Evolutionary conservation across 2,888 invertebrate species (phyloP), one percentile per base, ranked within the genome.

Genomic region (Drosophila paranaensis): DNA sequence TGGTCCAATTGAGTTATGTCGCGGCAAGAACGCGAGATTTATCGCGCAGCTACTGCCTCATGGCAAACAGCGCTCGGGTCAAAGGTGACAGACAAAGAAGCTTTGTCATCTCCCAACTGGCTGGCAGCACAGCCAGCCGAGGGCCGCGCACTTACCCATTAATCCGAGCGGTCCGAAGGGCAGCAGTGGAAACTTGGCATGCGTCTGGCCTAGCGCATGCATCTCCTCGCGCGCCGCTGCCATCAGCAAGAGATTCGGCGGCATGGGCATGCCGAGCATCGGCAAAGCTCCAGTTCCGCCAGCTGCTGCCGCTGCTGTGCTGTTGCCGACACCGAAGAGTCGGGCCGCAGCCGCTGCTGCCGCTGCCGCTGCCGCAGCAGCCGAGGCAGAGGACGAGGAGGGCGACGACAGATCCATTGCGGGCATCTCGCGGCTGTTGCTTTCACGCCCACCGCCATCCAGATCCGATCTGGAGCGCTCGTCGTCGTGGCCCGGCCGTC

Each of bases 81-180:
- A 92, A 90, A 92, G 92, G 89, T 92, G 87, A 90, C 90, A 92
- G 91, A 92, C 92, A 90, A 87, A 90, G 90, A 78, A 82, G 73
- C 91, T 92, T 89, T 90, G 86, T 92, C 92, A 92, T 92, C 91
- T 89, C 48, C 79, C 64, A 42, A 25, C 42, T 40, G 45, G 2
- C 45, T 46, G 45, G 25, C 45, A 27, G 6, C 46, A 13, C 56
- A n/a, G 64, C 43, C 71, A 63, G 53, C 6, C 37, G 37, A 27
- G 45, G n/a, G 37, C 30, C 42, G 40, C 30, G 13, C 11, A 71
- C 92, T 92, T 62, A 93, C 93, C 93, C 93, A 96, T 96, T 91
- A 97, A 95, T 93, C 97, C 96, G 90, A 97, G 95, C 86, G 97
- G 96, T 94, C 96, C 97, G 94, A 97, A 97, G 84, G 96, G 96